Evolutionary conservation across 2,888 invertebrate species (phyloP), one percentile per base, ranked within the genome.

Genomic region (Stenodera caucasica): DNA sequence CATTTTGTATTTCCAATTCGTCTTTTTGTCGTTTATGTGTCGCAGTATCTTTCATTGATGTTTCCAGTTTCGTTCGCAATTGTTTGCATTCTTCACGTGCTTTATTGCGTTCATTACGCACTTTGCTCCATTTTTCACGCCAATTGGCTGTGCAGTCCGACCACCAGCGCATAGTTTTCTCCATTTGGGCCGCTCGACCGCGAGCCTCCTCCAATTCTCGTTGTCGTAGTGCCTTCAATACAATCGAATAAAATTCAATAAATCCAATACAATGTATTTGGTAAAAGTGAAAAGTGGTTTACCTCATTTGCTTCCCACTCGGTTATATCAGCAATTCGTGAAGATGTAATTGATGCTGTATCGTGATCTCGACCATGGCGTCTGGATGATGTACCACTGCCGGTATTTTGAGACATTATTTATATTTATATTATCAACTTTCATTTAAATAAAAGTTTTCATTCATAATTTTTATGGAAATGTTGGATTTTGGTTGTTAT

Each of bases 81-180:
- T 90, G 88, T 78, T 95, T 92, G 1, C 90, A 88, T 80, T 97
- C 96, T 72, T 97, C 96, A 37, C 96, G 83, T 0, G 96, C 91
- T 76, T 93, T 92, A 78, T 98, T 98, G 23, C 97, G 85, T 82
- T 98, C 98, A 77, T 90, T 94, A 57, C 96, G 86, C 71, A 92
- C 90, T 85, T 96, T 88, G 82, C 92, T 93, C 98, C 98, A 98
- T 77, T 98, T 98, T 77, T 93, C 93, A 33, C 95, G 83, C 96
- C 96, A 96, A 77, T 94, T 94, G 0, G 96, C 94, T 0, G 98
- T 98, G 79, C 98, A 98, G 80, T 98, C 98, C 55, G 93, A 96
- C 98, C 91, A 98, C 98, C 98, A 98, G 61, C 96, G 85, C 97
- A 98, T 98, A 0, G 98, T 98, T 81, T 98, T 98, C 80, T 98